phyloP scores from a whole-genome alignment of 2,888 invertebrate species.

The Piscicola geometra region DNA sequence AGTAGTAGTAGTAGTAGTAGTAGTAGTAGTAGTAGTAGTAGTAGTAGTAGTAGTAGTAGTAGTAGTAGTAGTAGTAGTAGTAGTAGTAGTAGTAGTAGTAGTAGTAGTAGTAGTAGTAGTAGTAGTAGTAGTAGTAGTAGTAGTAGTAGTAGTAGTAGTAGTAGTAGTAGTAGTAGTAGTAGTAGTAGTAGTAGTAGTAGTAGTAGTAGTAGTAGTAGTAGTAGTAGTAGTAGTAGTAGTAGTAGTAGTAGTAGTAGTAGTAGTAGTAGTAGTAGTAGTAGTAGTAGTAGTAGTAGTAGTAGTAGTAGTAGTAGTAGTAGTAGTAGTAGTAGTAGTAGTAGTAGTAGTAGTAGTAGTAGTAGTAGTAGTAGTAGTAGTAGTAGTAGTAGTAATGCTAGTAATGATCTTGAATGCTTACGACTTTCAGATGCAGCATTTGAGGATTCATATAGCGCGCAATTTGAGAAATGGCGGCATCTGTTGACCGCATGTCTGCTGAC shows the following conservation, averaged over 20 bases:
- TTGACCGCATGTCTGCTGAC: no score
- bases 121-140: neutral
- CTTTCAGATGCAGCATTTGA: no score
- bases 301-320: no score
- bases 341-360: no score
- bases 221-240: conserved; percentile 9
- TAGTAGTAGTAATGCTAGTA: no score
- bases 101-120: conserved; percentile 2
- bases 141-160: neutral
- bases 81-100: neutral
- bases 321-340: no score
- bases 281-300: no score
- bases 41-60: neutral
- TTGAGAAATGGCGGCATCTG: no score
- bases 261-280: neutral
- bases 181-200: conserved; percentile 9
- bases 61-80: neutral
- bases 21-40: conserved; percentile 3
- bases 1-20: conserved; percentile 9
- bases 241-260: conserved; percentile 3
- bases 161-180: neutral
- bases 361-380: no score
- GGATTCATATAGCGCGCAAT: no score
- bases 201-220: conserved; percentile 9
- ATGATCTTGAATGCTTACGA: no score